phyloP scores from a whole-genome alignment of 1,140 invertebrate species.

The Papilio machaon region DNA sequence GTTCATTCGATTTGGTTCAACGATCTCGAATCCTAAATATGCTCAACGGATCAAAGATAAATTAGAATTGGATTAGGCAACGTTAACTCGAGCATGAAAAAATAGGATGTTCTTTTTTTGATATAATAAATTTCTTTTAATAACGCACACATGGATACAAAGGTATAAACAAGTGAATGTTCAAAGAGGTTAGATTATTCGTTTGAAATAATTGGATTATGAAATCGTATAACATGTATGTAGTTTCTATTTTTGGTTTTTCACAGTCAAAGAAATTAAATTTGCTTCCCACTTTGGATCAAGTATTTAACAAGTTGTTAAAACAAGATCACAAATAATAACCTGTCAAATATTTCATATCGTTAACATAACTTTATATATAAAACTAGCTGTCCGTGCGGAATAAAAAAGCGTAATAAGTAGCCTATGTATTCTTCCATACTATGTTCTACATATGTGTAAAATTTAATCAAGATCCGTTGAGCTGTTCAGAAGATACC shows the following conservation, averaged over 20 bases:
- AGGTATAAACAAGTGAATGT: constrained; percentile 10
- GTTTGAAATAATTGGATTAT: constrained; percentile 6
- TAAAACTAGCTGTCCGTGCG: no score
- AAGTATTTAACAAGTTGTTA: no score
- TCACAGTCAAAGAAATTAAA: no score
- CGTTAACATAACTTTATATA: no score
- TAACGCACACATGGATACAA: background rate
- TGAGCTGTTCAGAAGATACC: no score
- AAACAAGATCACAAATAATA: no score
- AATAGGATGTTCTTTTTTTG: constrained; percentile 31
- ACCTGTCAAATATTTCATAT: no score
- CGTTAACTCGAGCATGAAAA: constrained; percentile 30
- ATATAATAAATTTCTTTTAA: background rate
- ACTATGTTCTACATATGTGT: no score
- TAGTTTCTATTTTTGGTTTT: no score
- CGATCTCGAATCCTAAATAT: constrained; percentile 33
- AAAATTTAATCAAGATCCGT: no score
- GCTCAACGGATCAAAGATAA: constrained; percentile 35
- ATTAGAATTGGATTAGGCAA: constrained; percentile 34
- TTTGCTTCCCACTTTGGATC: background rate
- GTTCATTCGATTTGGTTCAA: constrained; percentile 29
- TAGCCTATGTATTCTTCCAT: no score
- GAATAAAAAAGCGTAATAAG: no score
- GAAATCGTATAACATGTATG: background rate
- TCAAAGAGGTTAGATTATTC: background rate